Base-by-base conservation (phyloP, 2,113 vertebrate genomes). In the Salminus brasiliensis region DNA sequence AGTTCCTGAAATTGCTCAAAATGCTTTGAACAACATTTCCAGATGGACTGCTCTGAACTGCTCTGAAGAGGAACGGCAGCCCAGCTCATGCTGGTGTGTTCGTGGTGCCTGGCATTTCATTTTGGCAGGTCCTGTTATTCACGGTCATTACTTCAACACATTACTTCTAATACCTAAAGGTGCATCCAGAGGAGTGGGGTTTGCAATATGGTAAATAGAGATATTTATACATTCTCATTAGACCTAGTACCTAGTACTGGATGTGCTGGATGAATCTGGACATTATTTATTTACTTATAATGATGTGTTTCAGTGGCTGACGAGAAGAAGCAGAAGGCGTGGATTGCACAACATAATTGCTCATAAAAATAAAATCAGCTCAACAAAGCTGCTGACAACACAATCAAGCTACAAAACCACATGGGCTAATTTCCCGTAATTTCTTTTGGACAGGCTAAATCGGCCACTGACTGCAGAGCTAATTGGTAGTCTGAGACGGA, bases 171-270 rank as follows among this genome's bases (percentile, higher is more conserved):
- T 49, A 1, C 4, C 5, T 49, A 49, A 15, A 39, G 9, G 18
- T 21, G 18, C 4, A 21, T 49, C 47, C 18, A 21, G 47, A 49
- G 47, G 47, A 49, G 15, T 21, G 47, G 13, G 45, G 45, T 47
- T 18, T 47, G 13, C 45, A 16, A 16, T 16, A 2, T 5, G 4
- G 4, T 9, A 39, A 5, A 5, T 39, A 47, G 1, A 2, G 45
- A 16, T 1, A 21, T 11, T 5, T 3, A 15, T 4, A 6, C 5
- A 0, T 5, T 2, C 1, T 1, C 4, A 2, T 3, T 6, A 49
- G 2, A 15, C 2, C 0, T 1, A 21, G 47, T 21, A n/a, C n/a
- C n/a, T n/a, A 4, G 4, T 9, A 39, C 36, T 39, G 2, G 12
- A 49, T 5, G 12, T 15, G 43, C 11, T 45, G 13, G 16, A 45